Evolutionary conservation across 2,888 invertebrate genomes (phyloP).

Genomic region (Tridacna crocea): DNA sequence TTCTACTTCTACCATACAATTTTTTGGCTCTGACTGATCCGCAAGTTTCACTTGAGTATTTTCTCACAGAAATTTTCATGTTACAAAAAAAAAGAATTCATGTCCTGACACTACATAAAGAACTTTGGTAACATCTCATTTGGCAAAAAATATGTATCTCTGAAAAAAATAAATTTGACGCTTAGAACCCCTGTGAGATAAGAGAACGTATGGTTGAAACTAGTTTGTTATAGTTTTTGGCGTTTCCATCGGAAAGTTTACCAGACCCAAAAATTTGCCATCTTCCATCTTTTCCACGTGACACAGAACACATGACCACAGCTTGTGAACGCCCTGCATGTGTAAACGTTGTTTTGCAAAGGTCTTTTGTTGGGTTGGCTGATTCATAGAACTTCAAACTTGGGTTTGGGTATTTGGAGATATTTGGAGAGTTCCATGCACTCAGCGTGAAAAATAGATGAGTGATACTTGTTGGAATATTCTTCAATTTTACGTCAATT

Average conservation of each 20-base stretch:
- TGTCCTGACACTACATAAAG: too few relatives aligned
- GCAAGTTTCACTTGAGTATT: too few relatives aligned
- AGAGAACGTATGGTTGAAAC: constrained; percentile 54
- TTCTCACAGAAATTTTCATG: too few relatives aligned
- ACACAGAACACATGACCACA: constrained; percentile 71
- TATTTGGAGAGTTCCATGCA: constrained; percentile 69
- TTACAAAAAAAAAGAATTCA: too few relatives aligned
- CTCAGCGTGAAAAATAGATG: constrained; percentile 73
- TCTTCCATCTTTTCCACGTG: constrained; percentile 44
- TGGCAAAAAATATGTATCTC: too few relatives aligned
- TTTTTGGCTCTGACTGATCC: too few relatives aligned
- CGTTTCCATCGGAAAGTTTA: constrained; percentile 70
- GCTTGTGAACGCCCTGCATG: constrained; percentile 69
- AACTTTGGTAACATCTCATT: too few relatives aligned
- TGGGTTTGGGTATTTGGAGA: constrained; percentile 69
- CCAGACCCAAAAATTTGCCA: constrained; percentile 73
- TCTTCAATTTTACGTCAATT: constrained; percentile 65
- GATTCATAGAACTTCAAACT: constrained; percentile 70
- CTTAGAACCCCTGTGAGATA: constrained; percentile 51
- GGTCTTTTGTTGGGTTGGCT: constrained; percentile 53
- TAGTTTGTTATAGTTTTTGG: constrained; percentile 61
- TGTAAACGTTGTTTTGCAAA: constrained; percentile 70
- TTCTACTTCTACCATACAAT: too few relatives aligned
- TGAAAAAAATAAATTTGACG: too few relatives aligned
- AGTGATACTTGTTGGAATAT: constrained; percentile 61